Conservation (phyloP, 2,888 invertebrate genomes). For the Melinaea menophilus region DNA sequence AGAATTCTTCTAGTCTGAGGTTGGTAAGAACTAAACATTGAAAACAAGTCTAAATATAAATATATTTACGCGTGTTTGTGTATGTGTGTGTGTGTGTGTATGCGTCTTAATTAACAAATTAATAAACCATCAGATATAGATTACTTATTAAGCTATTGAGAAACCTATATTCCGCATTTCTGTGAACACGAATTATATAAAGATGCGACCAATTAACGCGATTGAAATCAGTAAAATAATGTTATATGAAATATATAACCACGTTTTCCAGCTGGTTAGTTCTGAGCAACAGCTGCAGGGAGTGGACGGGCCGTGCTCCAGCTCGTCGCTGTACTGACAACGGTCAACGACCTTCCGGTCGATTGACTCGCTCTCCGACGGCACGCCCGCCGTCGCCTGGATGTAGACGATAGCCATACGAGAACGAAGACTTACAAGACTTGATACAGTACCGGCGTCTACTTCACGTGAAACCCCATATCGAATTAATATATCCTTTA, state of each 20-base stretch:
- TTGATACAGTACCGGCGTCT: constrained; percentile 10
- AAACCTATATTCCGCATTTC: too few relatives aligned
- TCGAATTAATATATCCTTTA: constrained; percentile 25
- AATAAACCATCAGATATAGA: too few relatives aligned
- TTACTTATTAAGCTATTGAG: too few relatives aligned
- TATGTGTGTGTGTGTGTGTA: too few relatives aligned
- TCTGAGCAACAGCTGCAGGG: constrained; percentile 64
- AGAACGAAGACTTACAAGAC: constrained; percentile 32
- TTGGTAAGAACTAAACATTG: too few relatives aligned
- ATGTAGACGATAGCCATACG: constrained; percentile 50
- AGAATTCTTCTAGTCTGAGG: too few relatives aligned
- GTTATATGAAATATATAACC: neutral
- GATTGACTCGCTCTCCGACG: constrained; percentile 65
- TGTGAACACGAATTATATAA: too few relatives aligned
- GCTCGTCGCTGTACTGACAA: constrained; percentile 74
- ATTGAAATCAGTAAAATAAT: too few relatives aligned
- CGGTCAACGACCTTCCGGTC: constrained; percentile 54
- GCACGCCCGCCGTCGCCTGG: constrained; percentile 68
- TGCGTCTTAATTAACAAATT: too few relatives aligned
- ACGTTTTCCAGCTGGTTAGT: constrained; percentile 56
- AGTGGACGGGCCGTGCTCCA: constrained; percentile 71
- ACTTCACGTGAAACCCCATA: constrained; percentile 23
- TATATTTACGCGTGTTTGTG: too few relatives aligned
- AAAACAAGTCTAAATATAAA: too few relatives aligned
- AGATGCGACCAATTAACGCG: too few relatives aligned